A percentile compares a stretch with the other conserved stretches of the same genome.
Conservation (phyloP, 2,888 invertebrate species). For the Neoscelio sp. region DNA sequence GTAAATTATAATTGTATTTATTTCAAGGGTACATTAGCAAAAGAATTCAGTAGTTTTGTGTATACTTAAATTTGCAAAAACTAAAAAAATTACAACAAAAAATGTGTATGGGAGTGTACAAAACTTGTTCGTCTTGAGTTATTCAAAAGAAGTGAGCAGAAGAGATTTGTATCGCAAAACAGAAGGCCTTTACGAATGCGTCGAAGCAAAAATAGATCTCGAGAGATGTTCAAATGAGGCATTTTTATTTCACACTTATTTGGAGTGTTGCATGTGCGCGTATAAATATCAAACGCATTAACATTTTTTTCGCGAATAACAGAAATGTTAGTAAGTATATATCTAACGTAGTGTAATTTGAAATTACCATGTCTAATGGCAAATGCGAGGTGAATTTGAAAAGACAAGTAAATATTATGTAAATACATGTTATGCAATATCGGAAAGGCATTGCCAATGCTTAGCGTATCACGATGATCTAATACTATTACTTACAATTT, state of each 20-base stretch:
- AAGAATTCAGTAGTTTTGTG: too few species aligned
- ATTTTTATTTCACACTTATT: conserved; percentile 20
- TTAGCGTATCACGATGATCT: too few species aligned
- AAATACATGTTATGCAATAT: conserved; percentile 43
- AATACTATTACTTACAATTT: too few species aligned
- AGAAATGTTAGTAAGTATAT: conserved; percentile 36
- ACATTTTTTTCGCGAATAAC: conserved; percentile 27
- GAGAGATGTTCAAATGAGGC: not conserved
- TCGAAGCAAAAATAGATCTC: conserved; percentile 35
- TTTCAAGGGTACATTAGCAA: too few species aligned
- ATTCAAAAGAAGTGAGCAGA: not conserved
- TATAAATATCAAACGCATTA: conserved; percentile 46
- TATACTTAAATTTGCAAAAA: too few species aligned
- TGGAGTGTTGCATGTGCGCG: conserved; percentile 28
- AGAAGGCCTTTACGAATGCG: conserved; percentile 13
- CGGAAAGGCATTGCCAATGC: conserved; percentile 37
- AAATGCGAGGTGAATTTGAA: conserved; percentile 37
- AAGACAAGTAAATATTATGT: conserved; percentile 59
- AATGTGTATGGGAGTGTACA: too few species aligned
- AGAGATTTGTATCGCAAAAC: conserved; percentile 1
- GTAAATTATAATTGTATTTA: too few species aligned
- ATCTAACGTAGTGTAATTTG: conserved; percentile 28
- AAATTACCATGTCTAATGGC: conserved; percentile 55
- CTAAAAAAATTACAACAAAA: too few species aligned
- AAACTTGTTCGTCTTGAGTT: too few species aligned